Evolutionary conservation across 1,140 invertebrate species (phyloP).

Genomic region (Samia ricini): DNA sequence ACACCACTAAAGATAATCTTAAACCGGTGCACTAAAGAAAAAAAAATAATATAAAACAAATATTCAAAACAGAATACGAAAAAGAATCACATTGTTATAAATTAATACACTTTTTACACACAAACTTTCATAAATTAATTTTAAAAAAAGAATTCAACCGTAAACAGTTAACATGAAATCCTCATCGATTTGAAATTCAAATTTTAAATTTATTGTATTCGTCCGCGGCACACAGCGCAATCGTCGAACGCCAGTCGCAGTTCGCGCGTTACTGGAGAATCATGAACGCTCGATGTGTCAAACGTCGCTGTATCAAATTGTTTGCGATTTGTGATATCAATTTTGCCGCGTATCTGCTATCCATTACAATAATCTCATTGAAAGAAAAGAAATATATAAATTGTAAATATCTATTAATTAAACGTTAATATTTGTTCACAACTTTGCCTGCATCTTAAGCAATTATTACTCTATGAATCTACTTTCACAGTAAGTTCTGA

Average conservation of each 20-base stretch:
- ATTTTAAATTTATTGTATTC: conserved; percentile 27
- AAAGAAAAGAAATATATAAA: too few relatives aligned
- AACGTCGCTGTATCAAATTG: conserved; percentile 38
- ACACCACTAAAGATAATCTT: conserved; percentile 8
- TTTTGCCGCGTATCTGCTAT: not conserved
- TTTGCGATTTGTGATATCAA: conserved; percentile 10
- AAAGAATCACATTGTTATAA: not conserved
- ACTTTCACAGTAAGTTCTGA: too few relatives aligned
- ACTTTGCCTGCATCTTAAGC: too few relatives aligned
- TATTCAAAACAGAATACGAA: not conserved
- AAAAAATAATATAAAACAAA: not conserved
- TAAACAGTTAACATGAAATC: conserved; percentile 22
- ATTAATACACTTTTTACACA: conserved; percentile 16
- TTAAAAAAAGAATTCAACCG: conserved; percentile 29
- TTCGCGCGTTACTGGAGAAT: conserved; percentile 57
- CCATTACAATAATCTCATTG: too few relatives aligned
- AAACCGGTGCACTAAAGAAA: conserved; percentile 12
- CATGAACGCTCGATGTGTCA: conserved; percentile 17
- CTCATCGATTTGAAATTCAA: conserved; percentile 38
- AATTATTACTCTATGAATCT: too few relatives aligned
- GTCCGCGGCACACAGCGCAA: conserved; percentile 35
- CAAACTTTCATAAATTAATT: conserved; percentile 26
- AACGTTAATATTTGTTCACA: too few relatives aligned
- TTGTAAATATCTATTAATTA: too few relatives aligned
- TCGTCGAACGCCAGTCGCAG: conserved; percentile 42